These are phyloP conservation scores for Azemiops feae DNA, from an alignment of 2,113 vertebrate species.

Conservation along the genomic window DNA sequence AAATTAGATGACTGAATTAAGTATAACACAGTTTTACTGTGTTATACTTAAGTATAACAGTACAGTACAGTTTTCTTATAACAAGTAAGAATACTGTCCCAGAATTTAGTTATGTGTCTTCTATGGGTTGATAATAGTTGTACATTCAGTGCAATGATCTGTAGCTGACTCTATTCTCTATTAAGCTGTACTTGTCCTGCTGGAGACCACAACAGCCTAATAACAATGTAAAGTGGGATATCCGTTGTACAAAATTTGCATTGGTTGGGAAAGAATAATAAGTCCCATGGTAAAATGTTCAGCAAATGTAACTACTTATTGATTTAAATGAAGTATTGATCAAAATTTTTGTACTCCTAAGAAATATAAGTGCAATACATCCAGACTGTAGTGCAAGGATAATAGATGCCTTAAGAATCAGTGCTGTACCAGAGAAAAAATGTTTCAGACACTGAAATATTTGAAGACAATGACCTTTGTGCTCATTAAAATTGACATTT, in stretches of 20 bases:
- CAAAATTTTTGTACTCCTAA: not conserved
- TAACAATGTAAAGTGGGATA: not conserved
- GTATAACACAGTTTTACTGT: not conserved
- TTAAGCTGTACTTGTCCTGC: conserved; percentile 9
- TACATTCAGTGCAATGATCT: not conserved
- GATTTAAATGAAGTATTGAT: not conserved
- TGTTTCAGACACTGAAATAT: not conserved
- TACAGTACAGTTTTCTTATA: not conserved
- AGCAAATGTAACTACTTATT: conserved; percentile 26
- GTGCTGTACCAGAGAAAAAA: not conserved
- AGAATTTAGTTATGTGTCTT: conserved; percentile 10
- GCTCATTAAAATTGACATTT: not conserved
- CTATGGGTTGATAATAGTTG: not conserved
- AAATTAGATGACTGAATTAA: not conserved
- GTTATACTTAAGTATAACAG: not conserved
- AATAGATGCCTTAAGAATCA: not conserved
- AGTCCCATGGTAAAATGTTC: conserved; percentile 15
- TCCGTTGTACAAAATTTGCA: not conserved
- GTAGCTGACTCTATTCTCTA: not conserved
- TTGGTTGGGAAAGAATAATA: conserved; percentile 17
- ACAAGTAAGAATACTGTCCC: conserved; percentile 1
- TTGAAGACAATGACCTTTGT: not conserved
- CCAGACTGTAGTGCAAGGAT: not conserved
- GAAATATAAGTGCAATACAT: not conserved
- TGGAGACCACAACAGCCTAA: conserved; percentile 13